A percentile compares a stretch with the other conserved stretches of the same genome.
phyloP scores from a whole-genome alignment of 2,888 invertebrate species.

The Penaeus monodon region DNA sequence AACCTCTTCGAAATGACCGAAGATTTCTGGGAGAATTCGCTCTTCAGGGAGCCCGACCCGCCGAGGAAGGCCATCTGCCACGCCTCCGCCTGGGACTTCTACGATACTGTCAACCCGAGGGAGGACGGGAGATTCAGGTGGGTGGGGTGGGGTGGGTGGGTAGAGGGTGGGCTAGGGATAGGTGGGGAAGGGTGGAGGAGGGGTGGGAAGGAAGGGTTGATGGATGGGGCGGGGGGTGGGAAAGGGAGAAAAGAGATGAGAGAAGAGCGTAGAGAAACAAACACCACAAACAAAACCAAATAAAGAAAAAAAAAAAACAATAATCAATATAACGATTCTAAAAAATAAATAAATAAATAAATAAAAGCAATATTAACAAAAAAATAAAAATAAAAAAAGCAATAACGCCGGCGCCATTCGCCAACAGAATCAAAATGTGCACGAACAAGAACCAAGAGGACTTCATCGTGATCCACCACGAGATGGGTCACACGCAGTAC shows the following conservation, averaged over 20 bases:
- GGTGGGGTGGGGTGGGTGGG: neutral
- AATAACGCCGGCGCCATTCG: no score
- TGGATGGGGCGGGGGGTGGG: neutral
- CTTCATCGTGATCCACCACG: conserved; percentile 68
- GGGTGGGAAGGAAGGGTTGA: neutral
- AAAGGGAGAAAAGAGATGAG: neutral
- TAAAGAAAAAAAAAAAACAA: no score
- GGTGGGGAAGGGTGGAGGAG: neutral
- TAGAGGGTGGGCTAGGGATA: neutral
- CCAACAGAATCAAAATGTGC: conserved; percentile 68
- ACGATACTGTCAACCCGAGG: neutral
- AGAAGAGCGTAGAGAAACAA: no score
- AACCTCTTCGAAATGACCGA: conserved; percentile 85
- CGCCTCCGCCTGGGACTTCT: conserved; percentile 70
- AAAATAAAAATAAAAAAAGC: no score
- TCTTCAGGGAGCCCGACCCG: conserved; percentile 84
- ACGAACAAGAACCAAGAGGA: conserved; percentile 66
- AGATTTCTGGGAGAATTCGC: conserved; percentile 86
- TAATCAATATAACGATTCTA: no score
- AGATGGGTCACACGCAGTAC: conserved; percentile 69
- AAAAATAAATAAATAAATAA: no score
- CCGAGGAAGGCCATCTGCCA: conserved; percentile 68
- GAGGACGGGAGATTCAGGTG: conserved; percentile 86
- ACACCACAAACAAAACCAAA: no score
- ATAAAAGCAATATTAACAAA: no score